Base-by-base conservation (phyloP, 2,888 invertebrate species). In the Meiosimyza decipiens region DNA sequence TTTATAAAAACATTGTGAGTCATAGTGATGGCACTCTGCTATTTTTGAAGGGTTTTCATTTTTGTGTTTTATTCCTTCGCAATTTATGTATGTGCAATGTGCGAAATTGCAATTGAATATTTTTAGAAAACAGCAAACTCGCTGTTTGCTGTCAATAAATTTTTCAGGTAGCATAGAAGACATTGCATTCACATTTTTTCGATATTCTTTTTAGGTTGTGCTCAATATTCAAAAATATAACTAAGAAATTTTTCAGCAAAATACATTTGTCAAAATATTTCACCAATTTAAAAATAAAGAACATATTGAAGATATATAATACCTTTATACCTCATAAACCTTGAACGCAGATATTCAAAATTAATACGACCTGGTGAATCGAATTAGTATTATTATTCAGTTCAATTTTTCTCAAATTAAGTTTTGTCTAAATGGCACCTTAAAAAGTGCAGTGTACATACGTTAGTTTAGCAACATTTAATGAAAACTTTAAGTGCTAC, bases 81-180 rank as follows among this genome's bases (percentile, higher is more conserved):
- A 47, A 55, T 18, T 47, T 22, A 55, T n/a, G 49, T 22, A 55
- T 28, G 49, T 13, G 65, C 52, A 50, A 65, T 51, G 7, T 15
- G 33, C 49, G 12, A 65, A 52, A 28, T 52, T 65, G 55, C 55
- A 67, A 16, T 55, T 13, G 15, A 40, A 28, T 28, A 57, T 57
- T 28, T 28, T 57, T 67, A 67, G 40, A 40, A 57, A 22, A 22
- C 55, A 47, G 57, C 49, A 40, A 40, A 16, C 22, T 16, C 47
- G 55, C 40, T 18, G 28, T 16, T 55, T 33, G 55, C 67, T 67
- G 57, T 67, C 67, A 67, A 67, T 67, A 67, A 55, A 22, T 57
- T 52, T 22, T 52, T 16, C n/a, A 54, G 54, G 18, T 12, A 57
- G 16, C 12, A 18, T 2, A 18, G 13, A 57, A 4, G 54, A 12